Conservation (phyloP, 2,797 vertebrate genomes). For the Neostethus bicornis region DNA sequence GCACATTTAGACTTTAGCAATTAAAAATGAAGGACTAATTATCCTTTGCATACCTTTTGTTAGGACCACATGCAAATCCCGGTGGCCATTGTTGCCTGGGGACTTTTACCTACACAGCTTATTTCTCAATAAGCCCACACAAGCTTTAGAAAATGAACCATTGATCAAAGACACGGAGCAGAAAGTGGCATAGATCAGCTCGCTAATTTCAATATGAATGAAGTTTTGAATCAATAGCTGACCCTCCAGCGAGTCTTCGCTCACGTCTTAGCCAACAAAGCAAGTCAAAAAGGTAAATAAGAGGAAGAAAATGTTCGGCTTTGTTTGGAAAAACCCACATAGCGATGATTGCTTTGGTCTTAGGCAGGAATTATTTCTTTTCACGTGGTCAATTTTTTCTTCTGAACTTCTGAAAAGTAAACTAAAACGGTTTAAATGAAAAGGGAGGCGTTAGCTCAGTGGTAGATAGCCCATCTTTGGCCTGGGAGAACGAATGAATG, state of each 20-base stretch:
- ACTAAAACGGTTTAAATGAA: too few relatives aligned
- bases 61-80: constrained; percentile 30
- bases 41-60: constrained; percentile 43
- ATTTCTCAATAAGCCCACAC: constrained; percentile 41
- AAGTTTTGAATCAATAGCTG: constrained; percentile 52
- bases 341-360: too few relatives aligned
- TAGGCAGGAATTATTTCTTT: too few relatives aligned
- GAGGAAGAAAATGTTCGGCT: neutral
- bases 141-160: constrained; percentile 46
- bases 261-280: constrained; percentile 1
- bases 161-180: constrained; percentile 47
- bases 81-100: constrained; percentile 15
- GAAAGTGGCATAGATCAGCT: constrained; percentile 45
- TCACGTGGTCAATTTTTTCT: too few relatives aligned
- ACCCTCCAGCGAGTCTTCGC: constrained; percentile 30
- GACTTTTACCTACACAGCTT: constrained; percentile 32
- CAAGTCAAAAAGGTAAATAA: neutral
- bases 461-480: too few relatives aligned
- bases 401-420: too few relatives aligned
- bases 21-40: constrained; percentile 57
- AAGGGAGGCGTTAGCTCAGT: too few relatives aligned
- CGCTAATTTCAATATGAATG: constrained; percentile 68
- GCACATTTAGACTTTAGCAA: constrained; percentile 43
- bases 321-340: neutral
- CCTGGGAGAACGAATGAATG: too few relatives aligned